phyloP scores from a whole-genome alignment of 1,140 invertebrate genomes.

The Saccostrea echinata region DNA sequence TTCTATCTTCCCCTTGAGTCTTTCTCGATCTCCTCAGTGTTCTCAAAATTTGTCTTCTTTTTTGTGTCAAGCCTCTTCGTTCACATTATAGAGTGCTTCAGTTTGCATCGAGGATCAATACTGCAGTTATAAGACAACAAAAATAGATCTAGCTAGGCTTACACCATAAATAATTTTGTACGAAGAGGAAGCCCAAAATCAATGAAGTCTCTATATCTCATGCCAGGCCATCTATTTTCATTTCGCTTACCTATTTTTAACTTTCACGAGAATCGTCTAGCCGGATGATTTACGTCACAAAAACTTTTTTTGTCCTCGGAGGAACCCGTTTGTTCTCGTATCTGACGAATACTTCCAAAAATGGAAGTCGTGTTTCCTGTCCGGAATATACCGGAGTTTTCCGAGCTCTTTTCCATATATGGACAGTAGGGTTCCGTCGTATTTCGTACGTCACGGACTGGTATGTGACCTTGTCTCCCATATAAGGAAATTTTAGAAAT shows the following conservation, averaged over 20 bases:
- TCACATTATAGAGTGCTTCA: no score
- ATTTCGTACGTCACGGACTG: slow-evolving; percentile 61
- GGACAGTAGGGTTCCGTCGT: slow-evolving; percentile 67
- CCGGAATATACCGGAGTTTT: slow-evolving; percentile 57
- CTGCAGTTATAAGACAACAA: not conserved
- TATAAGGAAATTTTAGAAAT: slow-evolving; percentile 70
- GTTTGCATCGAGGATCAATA: not conserved
- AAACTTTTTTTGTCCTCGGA: slow-evolving; percentile 15
- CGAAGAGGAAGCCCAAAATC: slow-evolving; percentile 31
- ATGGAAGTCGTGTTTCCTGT: slow-evolving; percentile 64
- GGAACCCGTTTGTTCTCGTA: slow-evolving; percentile 23
- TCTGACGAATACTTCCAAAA: slow-evolving; percentile 67
- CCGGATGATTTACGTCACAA: slow-evolving; percentile 30
- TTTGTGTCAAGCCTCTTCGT: no score
- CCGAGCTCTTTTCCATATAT: slow-evolving; percentile 68
- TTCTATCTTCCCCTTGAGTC: no score
- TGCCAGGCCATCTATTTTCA: not conserved
- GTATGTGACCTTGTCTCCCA: slow-evolving; percentile 69
- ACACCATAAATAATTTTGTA: slow-evolving; percentile 34
- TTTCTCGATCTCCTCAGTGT: no score
- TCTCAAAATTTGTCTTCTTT: no score
- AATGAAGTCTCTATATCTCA: not conserved
- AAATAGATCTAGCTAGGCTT: not conserved
- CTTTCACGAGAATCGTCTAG: not conserved
- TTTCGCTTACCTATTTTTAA: not conserved